Percentiles rank a stretch among this genome's conserved stretches.
phyloP scores from a whole-genome alignment of 2,113 vertebrate species.

The Archilochus colubris region DNA sequence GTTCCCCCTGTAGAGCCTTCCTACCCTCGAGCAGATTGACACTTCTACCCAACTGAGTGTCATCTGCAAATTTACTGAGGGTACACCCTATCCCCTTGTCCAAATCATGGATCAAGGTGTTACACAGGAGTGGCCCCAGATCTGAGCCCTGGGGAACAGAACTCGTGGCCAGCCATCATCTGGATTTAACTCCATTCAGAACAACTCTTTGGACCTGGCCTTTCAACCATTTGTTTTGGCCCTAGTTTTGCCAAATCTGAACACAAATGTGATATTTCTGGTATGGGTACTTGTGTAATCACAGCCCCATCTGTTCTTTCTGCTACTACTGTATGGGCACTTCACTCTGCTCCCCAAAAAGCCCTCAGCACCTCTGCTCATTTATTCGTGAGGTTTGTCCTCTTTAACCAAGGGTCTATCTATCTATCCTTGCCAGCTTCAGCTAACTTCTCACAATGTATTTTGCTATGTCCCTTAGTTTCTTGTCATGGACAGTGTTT shows the following conservation, averaged over 20 bases:
- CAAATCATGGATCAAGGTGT: too few relatives aligned
- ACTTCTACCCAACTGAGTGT: too few relatives aligned
- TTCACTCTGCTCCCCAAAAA: neutral
- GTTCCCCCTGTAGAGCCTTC: too few relatives aligned
- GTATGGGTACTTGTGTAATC: neutral
- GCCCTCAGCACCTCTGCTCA: neutral
- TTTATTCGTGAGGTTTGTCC: neutral
- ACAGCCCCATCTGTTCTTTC: neutral
- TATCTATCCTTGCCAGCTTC: neutral
- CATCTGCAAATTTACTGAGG: too few relatives aligned
- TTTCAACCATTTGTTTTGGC: neutral
- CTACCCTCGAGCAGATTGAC: too few relatives aligned
- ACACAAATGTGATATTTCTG: neutral
- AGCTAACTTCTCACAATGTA: fast-evolving
- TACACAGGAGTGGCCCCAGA: too few relatives aligned
- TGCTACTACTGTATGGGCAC: neutral
- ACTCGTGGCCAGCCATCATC: too few relatives aligned
- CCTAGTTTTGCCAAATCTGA: neutral
- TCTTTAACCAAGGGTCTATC: fast-evolving
- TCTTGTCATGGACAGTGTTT: neutral
- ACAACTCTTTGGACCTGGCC: too few relatives aligned
- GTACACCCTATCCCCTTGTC: too few relatives aligned
- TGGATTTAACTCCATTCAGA: too few relatives aligned
- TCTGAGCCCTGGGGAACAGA: too few relatives aligned
- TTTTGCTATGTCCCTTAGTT: neutral